phyloP scores from a whole-genome alignment of 2,797 vertebrate genomes.

The Chelon labrosus region DNA sequence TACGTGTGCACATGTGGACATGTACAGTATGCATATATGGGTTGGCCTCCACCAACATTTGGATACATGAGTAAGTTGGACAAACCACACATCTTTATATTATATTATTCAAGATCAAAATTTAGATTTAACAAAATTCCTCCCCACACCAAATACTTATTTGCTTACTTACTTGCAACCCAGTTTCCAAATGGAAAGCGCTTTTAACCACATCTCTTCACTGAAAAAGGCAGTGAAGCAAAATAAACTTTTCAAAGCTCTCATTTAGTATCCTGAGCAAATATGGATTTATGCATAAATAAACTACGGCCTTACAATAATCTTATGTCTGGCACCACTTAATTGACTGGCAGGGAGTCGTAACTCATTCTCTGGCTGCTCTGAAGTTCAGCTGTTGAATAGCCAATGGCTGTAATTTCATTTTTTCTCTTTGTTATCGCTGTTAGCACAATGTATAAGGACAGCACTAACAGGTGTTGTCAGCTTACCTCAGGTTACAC shows the following conservation, averaged over 20 bases:
- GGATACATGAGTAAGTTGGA: background rate
- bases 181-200: constrained; percentile 10
- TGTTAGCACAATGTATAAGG: background rate
- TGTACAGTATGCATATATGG: too few relatives aligned
- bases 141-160: constrained; percentile 11
- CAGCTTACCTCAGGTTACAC: background rate
- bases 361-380: background rate
- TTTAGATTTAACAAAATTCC: constrained; percentile 14
- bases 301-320: background rate
- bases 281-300: background rate
- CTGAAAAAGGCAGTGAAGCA: background rate
- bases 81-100: background rate
- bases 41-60: constrained; percentile 5
- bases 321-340: background rate
- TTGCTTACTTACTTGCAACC: background rate
- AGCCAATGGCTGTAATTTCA: background rate
- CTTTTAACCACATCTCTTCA: background rate
- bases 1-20: background rate
- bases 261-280: background rate
- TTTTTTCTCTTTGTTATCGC: background rate
- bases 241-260: background rate
- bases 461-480: background rate
- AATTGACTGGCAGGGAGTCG: background rate
- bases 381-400: background rate
- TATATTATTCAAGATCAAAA: constrained; percentile 33